phyloP scores from a whole-genome alignment of 2,113 vertebrate species.

The Dasyornis broadbenti region DNA sequence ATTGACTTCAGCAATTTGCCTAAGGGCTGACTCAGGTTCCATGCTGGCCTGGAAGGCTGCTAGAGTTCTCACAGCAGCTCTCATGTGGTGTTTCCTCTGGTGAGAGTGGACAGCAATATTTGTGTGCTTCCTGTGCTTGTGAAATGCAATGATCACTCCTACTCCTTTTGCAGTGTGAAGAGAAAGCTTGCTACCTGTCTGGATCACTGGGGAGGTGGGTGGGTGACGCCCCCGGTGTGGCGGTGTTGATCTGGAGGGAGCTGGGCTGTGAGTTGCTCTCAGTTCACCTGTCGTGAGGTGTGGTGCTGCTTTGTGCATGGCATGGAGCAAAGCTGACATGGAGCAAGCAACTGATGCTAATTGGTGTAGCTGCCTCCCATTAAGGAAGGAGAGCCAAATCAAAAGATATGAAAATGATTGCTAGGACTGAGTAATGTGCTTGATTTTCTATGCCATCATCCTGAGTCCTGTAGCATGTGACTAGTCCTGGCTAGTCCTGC shows the following conservation, averaged over 20 bases:
- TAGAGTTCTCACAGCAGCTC: background rate
- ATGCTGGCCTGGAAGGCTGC: background rate
- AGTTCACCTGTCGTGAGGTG: background rate
- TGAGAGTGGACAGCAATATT: background rate
- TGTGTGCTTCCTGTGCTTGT: background rate
- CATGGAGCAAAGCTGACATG: fast-evolving
- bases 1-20: background rate
- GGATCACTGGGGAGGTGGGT: background rate
- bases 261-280: background rate
- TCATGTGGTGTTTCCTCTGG: background rate
- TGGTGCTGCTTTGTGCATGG: background rate
- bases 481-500: background rate
- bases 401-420: background rate
- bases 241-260: background rate
- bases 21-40: background rate
- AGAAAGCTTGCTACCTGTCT: background rate
- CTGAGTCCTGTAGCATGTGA: background rate
- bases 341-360: background rate
- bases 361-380: background rate
- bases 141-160: background rate
- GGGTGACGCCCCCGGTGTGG: background rate
- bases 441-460: background rate
- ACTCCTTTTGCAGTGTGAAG: background rate
- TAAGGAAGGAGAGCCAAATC: background rate
- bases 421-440: background rate